These are phyloP conservation scores for Thyatira batis DNA, from an alignment of 2,888 invertebrate species.

Conservation along the genomic window DNA sequence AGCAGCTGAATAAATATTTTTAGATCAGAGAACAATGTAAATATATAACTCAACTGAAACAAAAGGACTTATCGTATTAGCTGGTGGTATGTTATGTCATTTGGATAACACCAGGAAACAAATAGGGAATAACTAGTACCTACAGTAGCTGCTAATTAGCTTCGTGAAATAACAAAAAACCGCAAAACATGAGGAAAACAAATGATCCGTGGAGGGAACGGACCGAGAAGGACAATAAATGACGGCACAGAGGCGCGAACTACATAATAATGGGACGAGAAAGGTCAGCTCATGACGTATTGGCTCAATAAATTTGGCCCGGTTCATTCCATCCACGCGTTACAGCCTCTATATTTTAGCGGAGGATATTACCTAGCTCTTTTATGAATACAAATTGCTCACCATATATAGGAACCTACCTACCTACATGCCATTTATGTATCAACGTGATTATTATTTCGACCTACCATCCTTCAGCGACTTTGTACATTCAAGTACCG, in stretches of 20 bases:
- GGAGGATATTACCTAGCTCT: neutral
- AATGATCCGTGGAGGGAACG: slow-evolving; percentile 26
- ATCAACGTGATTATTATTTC: neutral
- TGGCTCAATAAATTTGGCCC: slow-evolving; percentile 35
- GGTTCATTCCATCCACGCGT: slow-evolving; percentile 14
- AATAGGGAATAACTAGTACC: slow-evolving; percentile 21
- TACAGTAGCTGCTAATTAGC: slow-evolving; percentile 25
- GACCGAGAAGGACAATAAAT: slow-evolving; percentile 36
- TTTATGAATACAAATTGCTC: neutral
- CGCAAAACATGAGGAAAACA: slow-evolving; percentile 42
- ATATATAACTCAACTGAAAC: neutral
- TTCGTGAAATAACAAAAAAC: slow-evolving; percentile 25
- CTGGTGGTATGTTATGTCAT: slow-evolving; percentile 8
- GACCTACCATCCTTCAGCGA: neutral
- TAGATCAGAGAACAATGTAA: neutral
- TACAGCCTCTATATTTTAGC: neutral
- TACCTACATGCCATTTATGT: neutral
- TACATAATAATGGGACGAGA: slow-evolving; percentile 45
- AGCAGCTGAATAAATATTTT: slow-evolving; percentile 6
- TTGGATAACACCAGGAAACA: slow-evolving; percentile 16
- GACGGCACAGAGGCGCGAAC: slow-evolving; percentile 37
- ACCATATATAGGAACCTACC: neutral
- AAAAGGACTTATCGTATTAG: neutral
- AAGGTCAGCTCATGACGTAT: slow-evolving; percentile 46
- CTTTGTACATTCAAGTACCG: neutral